Base-by-base conservation (phyloP, 2,888 invertebrate genomes). In the Cosmia trapezina region DNA sequence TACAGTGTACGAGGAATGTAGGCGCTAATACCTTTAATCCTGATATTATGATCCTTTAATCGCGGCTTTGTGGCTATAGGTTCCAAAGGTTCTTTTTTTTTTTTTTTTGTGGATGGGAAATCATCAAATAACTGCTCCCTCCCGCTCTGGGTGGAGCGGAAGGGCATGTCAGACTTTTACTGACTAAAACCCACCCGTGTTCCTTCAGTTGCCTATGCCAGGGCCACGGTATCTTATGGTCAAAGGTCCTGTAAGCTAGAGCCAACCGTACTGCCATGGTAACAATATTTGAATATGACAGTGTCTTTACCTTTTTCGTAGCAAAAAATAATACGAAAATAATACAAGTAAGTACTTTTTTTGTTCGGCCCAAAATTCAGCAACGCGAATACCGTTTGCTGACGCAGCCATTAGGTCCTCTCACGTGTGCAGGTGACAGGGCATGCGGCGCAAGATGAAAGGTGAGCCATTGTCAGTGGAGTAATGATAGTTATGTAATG, bases 31-130 rank as follows among this genome's bases (percentile, higher is more conserved):
- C 53, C n/a, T 49, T n/a, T 59, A 76, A 70, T 62, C 53, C 47
- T 45, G 63, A 60, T 37, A 70, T 49, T 68, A 17, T 67, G 67
- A 67, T 76, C 53, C 14, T 33, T 47, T 59, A 76, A 74, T 74
- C 51, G 9, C 45, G 28, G 45, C 12, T 76, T 66, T 41, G 45
- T 28, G 17, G 19, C 51, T n/a, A 14, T 41, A 37, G 49, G 9
- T 41, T 65, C 28, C n/a, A n/a, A n/a, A n/a, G n/a, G n/a, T n/a
- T n/a, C n/a, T n/a, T n/a, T n/a, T n/a, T n/a, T n/a, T n/a, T n/a
- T n/a, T n/a, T n/a, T n/a, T n/a, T n/a, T n/a, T n/a, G n/a, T n/a
- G n/a, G n/a, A n/a, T n/a, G n/a, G n/a, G n/a, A n/a, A n/a, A n/a
- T n/a, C n/a, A n/a, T n/a, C n/a, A n/a, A n/a, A n/a, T n/a, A n/a